Conservation (phyloP, 23 tunicate genomes). For the Phallusia fumigata region DNA sequence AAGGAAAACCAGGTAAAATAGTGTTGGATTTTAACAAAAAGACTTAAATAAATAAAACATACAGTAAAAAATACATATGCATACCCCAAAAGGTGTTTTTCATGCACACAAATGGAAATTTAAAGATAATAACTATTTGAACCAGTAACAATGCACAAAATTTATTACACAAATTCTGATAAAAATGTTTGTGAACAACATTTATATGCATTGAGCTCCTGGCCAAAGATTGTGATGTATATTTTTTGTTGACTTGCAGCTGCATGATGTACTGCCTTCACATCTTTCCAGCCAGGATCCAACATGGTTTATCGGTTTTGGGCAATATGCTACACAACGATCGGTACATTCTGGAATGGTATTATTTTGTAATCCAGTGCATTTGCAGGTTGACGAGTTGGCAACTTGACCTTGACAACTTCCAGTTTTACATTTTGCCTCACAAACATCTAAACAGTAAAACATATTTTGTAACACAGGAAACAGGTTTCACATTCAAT, state of each 20-base stretch:
- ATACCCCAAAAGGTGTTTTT: too few relatives aligned
- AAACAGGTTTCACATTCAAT: too few relatives aligned
- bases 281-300: constrained; percentile 5
- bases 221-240: neutral
- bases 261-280: neutral
- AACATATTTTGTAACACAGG: too few relatives aligned
- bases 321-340: neutral
- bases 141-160: too few relatives aligned
- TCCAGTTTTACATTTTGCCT: neutral
- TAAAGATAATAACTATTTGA: too few relatives aligned
- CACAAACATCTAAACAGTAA: constrained; percentile 6
- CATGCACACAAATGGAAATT: too few relatives aligned
- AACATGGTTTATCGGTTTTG: neutral
- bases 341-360: neutral
- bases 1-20: too few relatives aligned
- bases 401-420: neutral
- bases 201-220: neutral
- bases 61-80: too few relatives aligned
- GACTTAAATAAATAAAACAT: too few relatives aligned
- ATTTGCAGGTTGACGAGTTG: neutral
- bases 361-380: neutral
- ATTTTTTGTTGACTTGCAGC: neutral
- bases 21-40: too few relatives aligned
- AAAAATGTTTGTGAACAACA: neutral
- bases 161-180: too few relatives aligned